Base-by-base conservation (phyloP, 2,888 invertebrate genomes). In the Eristalis intricaria region DNA sequence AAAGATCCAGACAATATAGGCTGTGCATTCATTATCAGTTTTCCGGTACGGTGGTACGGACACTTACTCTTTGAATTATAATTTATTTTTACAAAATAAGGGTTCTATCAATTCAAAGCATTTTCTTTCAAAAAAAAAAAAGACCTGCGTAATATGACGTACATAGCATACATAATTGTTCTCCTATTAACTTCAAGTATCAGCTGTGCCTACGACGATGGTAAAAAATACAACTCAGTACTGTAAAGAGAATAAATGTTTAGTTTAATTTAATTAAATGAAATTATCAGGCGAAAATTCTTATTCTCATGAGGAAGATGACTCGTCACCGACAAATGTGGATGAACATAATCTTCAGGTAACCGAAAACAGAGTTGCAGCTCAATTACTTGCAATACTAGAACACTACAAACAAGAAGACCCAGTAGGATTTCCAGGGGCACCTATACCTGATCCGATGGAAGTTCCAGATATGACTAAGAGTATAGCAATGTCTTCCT, bases 331-430 rank as follows among this genome's bases (percentile, higher is more conserved):
- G 15, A 56, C 85, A 70, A 38, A 84, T n/a, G 66, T 90, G 40
- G 91, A 91, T 56, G 90, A 90, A 64, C 91, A 92, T 40, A 92
- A 92, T 88, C 89, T 90, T n/a, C 89, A 91, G 73, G 91, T 91
- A 0, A 95, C 95, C 10, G 95, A 96, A 91, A 94, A 95, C 90
- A 96, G 95, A 90, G 93, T 97, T 65, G 96, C 96, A 79, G 95
- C 96, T 82, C 95, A 96, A 90, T 94, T 97, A 63, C 93, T 95
- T 65, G 94, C 94, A 8, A 93, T 97, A 10, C 91, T 98, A 56
- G 95, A 96, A 79, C 97, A 97, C 91, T 97, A 96, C 92, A 96
- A 97, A 92, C 95, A 97, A 90, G 94, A 95, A 19, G 96, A 97
- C 92, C 97, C 97, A 0, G 93, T 96, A 5, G 97, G 97, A 7